Conservation (phyloP, 2,888 invertebrate genomes). For the Stenchaetothrips biformis region DNA sequence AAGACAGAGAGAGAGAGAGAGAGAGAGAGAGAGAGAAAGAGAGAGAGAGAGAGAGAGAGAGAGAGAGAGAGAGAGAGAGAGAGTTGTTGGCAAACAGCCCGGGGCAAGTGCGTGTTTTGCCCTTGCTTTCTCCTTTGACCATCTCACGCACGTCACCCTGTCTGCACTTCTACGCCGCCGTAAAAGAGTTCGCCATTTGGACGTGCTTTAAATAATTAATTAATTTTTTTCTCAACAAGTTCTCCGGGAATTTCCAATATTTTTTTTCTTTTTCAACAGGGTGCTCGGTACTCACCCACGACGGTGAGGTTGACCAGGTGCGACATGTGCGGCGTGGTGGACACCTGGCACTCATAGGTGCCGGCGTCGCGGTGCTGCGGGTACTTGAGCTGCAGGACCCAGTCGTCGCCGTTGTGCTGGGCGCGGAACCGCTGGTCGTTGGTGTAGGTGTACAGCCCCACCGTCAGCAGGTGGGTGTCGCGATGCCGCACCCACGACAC, state of each 20-base stretch:
- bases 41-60: not conserved
- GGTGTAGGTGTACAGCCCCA: conserved; percentile 85
- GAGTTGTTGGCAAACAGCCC: not conserved
- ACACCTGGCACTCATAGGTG: conserved; percentile 91
- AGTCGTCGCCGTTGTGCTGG: conserved; percentile 79
- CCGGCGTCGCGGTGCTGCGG: conserved; percentile 86
- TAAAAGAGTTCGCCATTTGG: no score
- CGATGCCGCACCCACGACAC: conserved; percentile 89
- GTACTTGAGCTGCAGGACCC: conserved; percentile 88
- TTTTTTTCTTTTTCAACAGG: no score
- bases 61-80: not conserved
- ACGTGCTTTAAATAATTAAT: no score
- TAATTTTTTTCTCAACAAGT: no score
- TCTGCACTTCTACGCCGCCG: no score
- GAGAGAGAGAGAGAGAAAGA: conserved; percentile 5
- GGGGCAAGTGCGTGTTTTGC: not conserved
- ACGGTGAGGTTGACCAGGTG: conserved; percentile 87
- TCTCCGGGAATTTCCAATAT: no score
- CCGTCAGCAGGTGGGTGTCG: conserved; percentile 83
- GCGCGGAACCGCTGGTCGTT: conserved; percentile 87
- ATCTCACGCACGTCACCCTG: no score
- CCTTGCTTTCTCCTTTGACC: no score
- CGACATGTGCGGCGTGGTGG: conserved; percentile 87
- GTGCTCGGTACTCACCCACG: conserved; percentile 78
- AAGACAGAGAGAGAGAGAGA: conserved; percentile 3